Evolutionary conservation across 2,797 vertebrate genomes (phyloP), one percentile per base, ranked within the genome.

Genomic region (Phoebastria nigripes): DNA sequence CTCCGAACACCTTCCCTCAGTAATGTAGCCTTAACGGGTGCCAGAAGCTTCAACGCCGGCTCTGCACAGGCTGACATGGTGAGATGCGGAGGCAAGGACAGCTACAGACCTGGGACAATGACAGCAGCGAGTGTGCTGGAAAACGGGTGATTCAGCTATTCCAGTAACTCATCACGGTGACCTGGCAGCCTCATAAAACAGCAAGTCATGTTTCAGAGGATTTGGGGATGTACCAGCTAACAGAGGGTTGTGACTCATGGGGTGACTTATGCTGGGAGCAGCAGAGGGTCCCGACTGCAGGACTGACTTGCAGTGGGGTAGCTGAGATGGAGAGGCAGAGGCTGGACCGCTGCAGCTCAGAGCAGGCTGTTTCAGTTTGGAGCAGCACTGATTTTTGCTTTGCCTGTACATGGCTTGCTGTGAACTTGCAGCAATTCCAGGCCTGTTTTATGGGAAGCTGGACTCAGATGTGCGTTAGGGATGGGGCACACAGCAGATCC

Each of bases 141-240:
- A 82, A 61, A 74, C 1, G 18, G 8, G 63, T 97, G 95, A 93
- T 77, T 92, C 85, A 95, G 80, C 82, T 76, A 5, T 77, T 67
- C 42, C 21, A 1, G 86, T 66, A 77, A 72, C 51, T 83, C 12
- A 0, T 49, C 65, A 12, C 1, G 1, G 46, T 87, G 90, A 55
- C 47, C 56, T 25, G 39, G 4, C 66, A 61, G 72, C 81, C 55
- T 31, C 44, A 29, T 16, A 24, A 35, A 42, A 8, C 16, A 72
- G 52, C 76, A 69, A 82, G 86, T 62, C 83, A 33, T 5, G 0
- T 69, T 54, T 19, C 1, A 17, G 55, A 12, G 8, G 41, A 15
- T 37, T 46, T 77, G 79, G 69, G 59, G 41, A 47, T 5, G 71
- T 77, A 19, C 15, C 87, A 74, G 61, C 67, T 55, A 3, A 3